Evolutionary conservation across 2,797 vertebrate genomes (phyloP).

Genomic region (Sitta carolinensis): DNA sequence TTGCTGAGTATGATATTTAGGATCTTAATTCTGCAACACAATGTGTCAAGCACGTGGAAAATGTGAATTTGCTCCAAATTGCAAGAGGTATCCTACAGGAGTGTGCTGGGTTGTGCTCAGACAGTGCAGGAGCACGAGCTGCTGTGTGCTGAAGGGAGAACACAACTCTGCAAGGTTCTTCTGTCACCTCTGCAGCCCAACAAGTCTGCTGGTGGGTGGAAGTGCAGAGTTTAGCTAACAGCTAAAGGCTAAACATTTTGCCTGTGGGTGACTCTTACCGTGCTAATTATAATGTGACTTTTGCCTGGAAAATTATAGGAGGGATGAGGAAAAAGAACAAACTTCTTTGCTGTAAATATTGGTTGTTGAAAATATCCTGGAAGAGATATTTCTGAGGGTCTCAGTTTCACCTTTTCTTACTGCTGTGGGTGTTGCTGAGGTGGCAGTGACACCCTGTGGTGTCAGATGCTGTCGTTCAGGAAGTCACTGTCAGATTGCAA

Average conservation of each 20-base stretch:
- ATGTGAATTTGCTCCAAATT: neutral
- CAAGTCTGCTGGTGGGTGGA: neutral
- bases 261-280: neutral
- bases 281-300: neutral
- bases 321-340: neutral
- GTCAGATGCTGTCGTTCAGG: neutral
- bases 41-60: neutral
- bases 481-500: neutral
- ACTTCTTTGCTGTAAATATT: neutral
- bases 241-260: neutral
- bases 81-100: neutral
- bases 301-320: neutral
- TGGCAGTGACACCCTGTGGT: slow-evolving; percentile 43
- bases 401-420: neutral
- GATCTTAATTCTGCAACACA: neutral
- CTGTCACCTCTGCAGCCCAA: neutral
- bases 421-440: neutral
- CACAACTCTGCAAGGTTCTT: neutral
- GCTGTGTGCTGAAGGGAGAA: neutral
- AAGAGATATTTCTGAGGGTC: neutral
- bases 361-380: neutral
- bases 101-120: neutral
- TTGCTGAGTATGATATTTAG: neutral
- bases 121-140: accelerated
- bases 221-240: neutral